Evolutionary conservation across 2,888 invertebrate species (phyloP), one percentile per base, ranked within the genome.

Genomic region (Agrilus mali): DNA sequence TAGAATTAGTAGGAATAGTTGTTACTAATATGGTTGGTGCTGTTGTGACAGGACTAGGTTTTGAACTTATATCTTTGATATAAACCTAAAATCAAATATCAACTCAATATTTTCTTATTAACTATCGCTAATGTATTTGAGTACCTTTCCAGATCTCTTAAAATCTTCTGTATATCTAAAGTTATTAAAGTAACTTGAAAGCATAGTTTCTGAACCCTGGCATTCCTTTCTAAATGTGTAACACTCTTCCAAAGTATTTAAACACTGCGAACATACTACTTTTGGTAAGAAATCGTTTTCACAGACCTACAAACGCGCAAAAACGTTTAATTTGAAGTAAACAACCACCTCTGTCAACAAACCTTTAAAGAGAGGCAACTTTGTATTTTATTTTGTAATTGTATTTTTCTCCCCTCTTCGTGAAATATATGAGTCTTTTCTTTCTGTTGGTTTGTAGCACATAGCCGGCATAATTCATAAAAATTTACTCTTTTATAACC

Each of bases 251-350:
- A 82, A 58, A 52, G 75, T 75, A 52, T 73, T 72, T 33, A 78
- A 64, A 55, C 82, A 82, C 46, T 74, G 73, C 10, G 71, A 69
- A 57, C 82, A 82, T 12, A 82, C 70, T 16, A 78, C 77, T 67
- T 82, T 82, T 36, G 82, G 82, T 48, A 82, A 61, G 27, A 76
- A 77, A 61, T 82, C 82, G 53, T 77, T 75, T 59, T 80, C 80
- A 50, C 74, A 71, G 12, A 82, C 72, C 80, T 80, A 50, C 42
- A 58, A 66, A 33, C 16, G 34, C 42, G 20, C 8, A 44, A 41
- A 14, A 36, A 33, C 13, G 13, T 33, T 44, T 40, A 27, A 34
- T 33, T 12, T 4, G 14, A 14, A 31, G 16, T 20, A 14, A 17
- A 8, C 33, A 48, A 16, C 36, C 27, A n/a, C 13, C 16, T 37